Evolutionary conservation across 2,797 vertebrate genomes (phyloP).

Genomic region (Anolis apletophallus): DNA sequence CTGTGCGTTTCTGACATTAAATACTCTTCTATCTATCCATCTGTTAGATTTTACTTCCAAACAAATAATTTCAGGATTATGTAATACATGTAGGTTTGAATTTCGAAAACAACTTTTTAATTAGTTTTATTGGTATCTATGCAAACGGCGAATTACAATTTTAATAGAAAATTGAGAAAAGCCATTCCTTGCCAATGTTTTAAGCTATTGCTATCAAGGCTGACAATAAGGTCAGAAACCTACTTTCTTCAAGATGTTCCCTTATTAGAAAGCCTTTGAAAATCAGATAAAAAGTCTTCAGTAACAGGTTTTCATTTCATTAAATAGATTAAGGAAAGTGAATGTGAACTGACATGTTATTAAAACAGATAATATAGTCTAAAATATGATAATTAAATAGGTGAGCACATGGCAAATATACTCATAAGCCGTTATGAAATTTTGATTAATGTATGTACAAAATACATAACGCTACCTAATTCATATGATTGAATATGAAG

Average conservation of each 20-base stretch:
- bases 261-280: background rate
- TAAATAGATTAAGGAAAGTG: constrained; percentile 38
- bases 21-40: background rate
- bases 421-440: background rate
- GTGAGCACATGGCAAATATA: background rate
- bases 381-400: background rate
- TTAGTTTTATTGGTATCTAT: background rate
- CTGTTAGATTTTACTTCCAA: background rate
- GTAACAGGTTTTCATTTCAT: background rate
- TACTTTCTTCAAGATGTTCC: background rate
- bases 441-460: background rate
- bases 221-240: background rate
- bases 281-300: background rate
- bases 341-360: constrained; percentile 29
- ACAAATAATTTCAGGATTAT: background rate
- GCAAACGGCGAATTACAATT: background rate
- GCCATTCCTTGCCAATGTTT: background rate
- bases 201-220: background rate
- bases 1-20: background rate
- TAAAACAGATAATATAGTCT: constrained; percentile 37
- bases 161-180: background rate
- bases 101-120: background rate
- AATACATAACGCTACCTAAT: background rate
- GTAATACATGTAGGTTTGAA: background rate
- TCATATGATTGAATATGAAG: background rate